phyloP scores from a whole-genome alignment of 2,113 vertebrate species.

The Phaethon lepturus region DNA sequence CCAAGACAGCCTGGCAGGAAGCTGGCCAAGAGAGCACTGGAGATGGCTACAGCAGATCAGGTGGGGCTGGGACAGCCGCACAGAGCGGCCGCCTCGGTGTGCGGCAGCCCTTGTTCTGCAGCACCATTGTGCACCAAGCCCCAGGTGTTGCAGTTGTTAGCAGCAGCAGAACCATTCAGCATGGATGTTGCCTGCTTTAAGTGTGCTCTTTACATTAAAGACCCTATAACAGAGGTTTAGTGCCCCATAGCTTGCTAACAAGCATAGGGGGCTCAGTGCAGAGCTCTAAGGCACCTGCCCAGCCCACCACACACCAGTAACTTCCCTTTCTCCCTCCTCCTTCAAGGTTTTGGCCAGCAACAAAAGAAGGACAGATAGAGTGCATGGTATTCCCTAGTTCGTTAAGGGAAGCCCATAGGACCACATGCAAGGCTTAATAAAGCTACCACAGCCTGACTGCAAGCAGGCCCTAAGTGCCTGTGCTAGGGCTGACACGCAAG shows the following conservation, averaged over 20 bases:
- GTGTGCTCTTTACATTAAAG: neutral
- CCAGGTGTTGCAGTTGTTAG: rapidly evolving
- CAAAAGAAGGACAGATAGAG: neutral
- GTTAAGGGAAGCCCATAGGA: neutral
- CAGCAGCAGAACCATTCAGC: rapidly evolving
- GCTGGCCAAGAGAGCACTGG: neutral
- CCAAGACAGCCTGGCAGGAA: slow-evolving; percentile 11
- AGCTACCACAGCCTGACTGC: neutral
- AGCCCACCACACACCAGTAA: neutral
- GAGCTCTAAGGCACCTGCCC: neutral
- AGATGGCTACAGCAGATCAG: neutral
- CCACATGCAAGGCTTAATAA: neutral
- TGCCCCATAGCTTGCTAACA: neutral
- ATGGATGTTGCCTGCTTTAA: neutral
- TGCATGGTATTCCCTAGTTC: neutral
- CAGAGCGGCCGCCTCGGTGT: neutral
- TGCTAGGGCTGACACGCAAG: neutral
- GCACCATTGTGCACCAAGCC: rapidly evolving
- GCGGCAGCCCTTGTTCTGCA: neutral
- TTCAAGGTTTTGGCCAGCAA: neutral
- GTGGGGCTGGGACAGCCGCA: slow-evolving; percentile 6
- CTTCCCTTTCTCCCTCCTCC: neutral
- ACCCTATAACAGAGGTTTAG: neutral
- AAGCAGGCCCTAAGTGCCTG: neutral
- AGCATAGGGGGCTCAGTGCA: too few species aligned